phyloP scores from a whole-genome alignment of 2,797 vertebrate species.

The Typhlichthys eigenmanni region DNA sequence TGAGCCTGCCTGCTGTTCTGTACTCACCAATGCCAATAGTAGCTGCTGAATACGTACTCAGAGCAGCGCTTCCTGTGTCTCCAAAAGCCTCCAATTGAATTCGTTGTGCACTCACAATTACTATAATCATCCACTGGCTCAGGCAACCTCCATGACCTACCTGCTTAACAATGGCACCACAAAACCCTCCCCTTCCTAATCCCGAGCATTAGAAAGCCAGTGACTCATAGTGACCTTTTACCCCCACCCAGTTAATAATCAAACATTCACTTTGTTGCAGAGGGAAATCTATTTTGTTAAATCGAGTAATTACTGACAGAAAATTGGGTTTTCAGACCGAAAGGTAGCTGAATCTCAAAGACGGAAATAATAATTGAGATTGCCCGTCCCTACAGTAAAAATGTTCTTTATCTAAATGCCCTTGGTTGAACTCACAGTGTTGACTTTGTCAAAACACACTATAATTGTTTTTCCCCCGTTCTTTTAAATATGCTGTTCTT shows the following conservation, averaged over 20 bases:
- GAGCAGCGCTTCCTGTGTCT: slow-evolving; percentile 44
- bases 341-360: slow-evolving; percentile 48
- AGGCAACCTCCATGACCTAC: slow-evolving; percentile 49
- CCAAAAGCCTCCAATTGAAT: slow-evolving; percentile 42
- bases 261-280: slow-evolving; percentile 46
- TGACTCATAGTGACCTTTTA: slow-evolving; percentile 53
- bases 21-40: slow-evolving; percentile 40
- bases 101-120: slow-evolving; percentile 49
- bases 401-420: slow-evolving; percentile 37
- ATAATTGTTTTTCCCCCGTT: too few species aligned
- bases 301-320: slow-evolving; percentile 61
- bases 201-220: slow-evolving; percentile 21
- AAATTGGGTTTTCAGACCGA: slow-evolving; percentile 47
- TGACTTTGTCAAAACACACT: not conserved
- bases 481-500: too few species aligned
- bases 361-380: slow-evolving; percentile 54
- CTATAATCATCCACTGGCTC: slow-evolving; percentile 59
- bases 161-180: slow-evolving; percentile 51
- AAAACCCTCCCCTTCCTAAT: slow-evolving; percentile 27
- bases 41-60: slow-evolving; percentile 51
- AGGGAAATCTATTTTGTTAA: slow-evolving; percentile 49
- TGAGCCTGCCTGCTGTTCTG: slow-evolving; percentile 44
- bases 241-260: slow-evolving; percentile 52
- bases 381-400: slow-evolving; percentile 20
- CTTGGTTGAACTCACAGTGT: slow-evolving; percentile 37